A percentile compares a stretch with the other conserved stretches of the same genome.
These are phyloP conservation scores for Sebastes trivittatus DNA, from an alignment of 2,797 vertebrate species.

Conservation along the genomic window DNA sequence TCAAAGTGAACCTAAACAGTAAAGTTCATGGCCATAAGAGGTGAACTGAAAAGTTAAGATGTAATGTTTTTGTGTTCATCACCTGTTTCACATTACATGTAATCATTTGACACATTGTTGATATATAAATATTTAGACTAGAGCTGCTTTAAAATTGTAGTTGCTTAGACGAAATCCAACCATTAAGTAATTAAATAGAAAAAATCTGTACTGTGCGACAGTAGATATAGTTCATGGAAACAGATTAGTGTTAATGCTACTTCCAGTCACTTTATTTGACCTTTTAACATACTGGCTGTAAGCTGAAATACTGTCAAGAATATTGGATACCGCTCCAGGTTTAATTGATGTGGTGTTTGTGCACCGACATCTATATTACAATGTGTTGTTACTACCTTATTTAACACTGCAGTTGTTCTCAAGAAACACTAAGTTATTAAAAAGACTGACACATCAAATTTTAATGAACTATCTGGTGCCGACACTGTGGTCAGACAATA, in stretches of 20 bases:
- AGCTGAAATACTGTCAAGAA: background rate
- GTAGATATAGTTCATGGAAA: background rate
- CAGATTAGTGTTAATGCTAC: background rate
- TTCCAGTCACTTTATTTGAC: background rate
- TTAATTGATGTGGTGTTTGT: background rate
- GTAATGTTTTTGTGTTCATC: background rate
- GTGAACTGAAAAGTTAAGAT: no score
- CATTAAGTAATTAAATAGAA: background rate
- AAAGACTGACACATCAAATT: background rate
- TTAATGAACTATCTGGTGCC: background rate
- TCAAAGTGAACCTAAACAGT: background rate
- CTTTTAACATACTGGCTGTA: background rate
- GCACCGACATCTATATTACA: background rate
- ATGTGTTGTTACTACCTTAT: background rate
- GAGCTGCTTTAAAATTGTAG: background rate
- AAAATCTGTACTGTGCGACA: background rate
- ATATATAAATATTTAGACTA: background rate
- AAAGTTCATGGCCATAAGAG: no score
- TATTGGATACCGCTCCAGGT: background rate
- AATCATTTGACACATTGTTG: no score
- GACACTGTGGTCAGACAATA: background rate
- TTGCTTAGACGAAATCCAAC: background rate
- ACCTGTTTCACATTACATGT: background rate
- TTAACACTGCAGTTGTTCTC: background rate
- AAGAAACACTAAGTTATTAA: background rate